Evolutionary conservation across 2,888 invertebrate species (phyloP).

Genomic region (Acanthosepion lycidas): DNA sequence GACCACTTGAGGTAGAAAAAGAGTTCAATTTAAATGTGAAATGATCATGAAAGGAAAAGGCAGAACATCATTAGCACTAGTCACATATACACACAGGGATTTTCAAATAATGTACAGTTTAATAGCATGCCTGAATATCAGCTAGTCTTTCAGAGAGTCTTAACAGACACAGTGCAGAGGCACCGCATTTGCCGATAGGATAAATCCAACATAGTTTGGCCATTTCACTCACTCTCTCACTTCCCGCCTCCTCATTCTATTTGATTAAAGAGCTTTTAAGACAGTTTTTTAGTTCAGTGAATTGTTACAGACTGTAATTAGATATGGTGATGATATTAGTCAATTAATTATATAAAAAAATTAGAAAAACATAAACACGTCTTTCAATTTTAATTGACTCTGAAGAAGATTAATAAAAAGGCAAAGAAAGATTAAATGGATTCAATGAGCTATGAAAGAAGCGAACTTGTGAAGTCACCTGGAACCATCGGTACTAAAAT

Average conservation of each 20-base stretch:
- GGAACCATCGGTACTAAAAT: constrained; percentile 13
- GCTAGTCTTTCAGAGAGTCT: background rate
- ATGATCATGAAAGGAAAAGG: background rate
- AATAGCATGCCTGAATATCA: background rate
- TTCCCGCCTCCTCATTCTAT: background rate
- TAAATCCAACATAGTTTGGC: background rate
- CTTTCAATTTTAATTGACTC: constrained; percentile 33
- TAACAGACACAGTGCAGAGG: background rate
- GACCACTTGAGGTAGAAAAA: background rate
- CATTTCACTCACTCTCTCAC: background rate
- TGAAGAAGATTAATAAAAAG: background rate
- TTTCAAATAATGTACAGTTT: background rate
- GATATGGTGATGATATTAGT: constrained; percentile 22
- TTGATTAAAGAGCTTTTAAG: constrained; percentile 33
- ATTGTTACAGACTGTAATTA: constrained; percentile 8
- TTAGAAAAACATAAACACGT: background rate
- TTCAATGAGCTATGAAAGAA: constrained; percentile 33
- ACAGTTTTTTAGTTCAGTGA: background rate
- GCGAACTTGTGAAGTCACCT: constrained; percentile 6
- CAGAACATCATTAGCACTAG: constrained; percentile 17
- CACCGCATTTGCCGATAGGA: background rate
- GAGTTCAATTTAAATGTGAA: constrained; percentile 33
- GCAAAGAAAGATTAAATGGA: constrained; percentile 18
- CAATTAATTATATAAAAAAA: background rate
- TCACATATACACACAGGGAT: background rate